These are phyloP conservation scores for Notiomystis cincta DNA, from an alignment of 2,113 vertebrate species.

Conservation along the genomic window DNA sequence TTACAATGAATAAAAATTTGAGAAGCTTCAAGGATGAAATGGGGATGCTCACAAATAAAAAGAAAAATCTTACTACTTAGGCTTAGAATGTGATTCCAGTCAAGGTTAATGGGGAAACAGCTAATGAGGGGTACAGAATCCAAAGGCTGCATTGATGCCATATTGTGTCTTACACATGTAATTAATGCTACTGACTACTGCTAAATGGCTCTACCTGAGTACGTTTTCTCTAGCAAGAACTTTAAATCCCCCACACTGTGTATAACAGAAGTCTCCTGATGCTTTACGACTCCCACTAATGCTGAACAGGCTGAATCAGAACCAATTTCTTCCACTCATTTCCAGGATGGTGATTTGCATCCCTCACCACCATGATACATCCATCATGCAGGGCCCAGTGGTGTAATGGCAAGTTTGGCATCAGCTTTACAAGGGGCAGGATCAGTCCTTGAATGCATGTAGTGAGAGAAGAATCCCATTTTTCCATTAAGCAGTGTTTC, in stretches of 20 bases:
- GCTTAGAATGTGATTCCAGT: conserved; percentile 65
- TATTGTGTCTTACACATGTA: conserved; percentile 72
- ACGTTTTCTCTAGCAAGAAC: conserved; percentile 63
- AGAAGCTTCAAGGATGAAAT: conserved; percentile 74
- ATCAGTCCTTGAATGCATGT: not conserved
- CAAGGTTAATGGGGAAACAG: conserved; percentile 79
- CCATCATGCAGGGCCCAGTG: not conserved
- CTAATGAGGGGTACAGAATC: conserved; percentile 79
- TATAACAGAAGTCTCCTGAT: conserved; percentile 44
- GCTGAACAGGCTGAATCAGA: conserved; percentile 57
- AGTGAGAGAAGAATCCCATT: not conserved
- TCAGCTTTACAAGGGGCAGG: not conserved
- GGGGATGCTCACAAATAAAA: conserved; percentile 71
- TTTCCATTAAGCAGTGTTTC: not conserved
- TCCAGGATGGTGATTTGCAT: conserved; percentile 55
- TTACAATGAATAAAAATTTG: conserved; percentile 77
- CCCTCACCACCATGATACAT: conserved; percentile 31
- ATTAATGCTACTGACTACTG: conserved; percentile 72
- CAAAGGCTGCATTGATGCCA: conserved; percentile 69
- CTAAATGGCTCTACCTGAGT: conserved; percentile 69
- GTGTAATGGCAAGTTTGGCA: not conserved
- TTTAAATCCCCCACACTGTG: conserved; percentile 63
- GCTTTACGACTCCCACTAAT: conserved; percentile 59
- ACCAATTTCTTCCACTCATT: conserved; percentile 17
- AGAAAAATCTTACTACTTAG: conserved; percentile 63